Conservation (phyloP, 2,888 invertebrate genomes). For the Pycnomerus fuliginosus region DNA sequence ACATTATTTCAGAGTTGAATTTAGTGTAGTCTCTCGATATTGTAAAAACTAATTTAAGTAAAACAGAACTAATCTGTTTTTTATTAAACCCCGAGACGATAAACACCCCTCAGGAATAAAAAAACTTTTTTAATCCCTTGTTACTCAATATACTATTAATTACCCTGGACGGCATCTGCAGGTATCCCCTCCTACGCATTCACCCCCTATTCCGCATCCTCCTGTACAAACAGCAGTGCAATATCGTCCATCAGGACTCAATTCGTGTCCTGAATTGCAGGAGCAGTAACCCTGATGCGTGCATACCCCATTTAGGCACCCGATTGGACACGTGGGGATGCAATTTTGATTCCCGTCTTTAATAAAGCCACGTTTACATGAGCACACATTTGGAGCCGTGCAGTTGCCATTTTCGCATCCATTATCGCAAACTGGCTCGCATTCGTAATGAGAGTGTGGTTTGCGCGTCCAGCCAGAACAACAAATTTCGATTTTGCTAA, state of each 20-base stretch:
- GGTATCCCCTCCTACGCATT: conserved; percentile 57
- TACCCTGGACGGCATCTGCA: conserved; percentile 60
- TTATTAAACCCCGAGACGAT: too few relatives aligned
- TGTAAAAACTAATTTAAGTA: too few relatives aligned
- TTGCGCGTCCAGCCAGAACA: conserved; percentile 70
- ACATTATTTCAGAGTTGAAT: too few relatives aligned
- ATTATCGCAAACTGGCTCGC: conserved; percentile 64
- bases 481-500: conserved; percentile 68
- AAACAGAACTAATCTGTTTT: too few relatives aligned
- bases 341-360: conserved; percentile 57
- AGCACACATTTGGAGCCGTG: conserved; percentile 64
- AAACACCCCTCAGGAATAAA: too few relatives aligned
- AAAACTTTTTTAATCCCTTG: too few relatives aligned
- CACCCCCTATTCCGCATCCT: conserved; percentile 58
- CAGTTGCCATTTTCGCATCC: conserved; percentile 72
- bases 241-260: conserved; percentile 59
- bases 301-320: conserved; percentile 68
- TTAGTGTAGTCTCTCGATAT: too few relatives aligned
- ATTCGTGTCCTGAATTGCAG: conserved; percentile 61
- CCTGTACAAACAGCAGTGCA: conserved; percentile 62
- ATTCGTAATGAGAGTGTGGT: conserved; percentile 57
- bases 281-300: conserved; percentile 61
- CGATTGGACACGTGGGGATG: conserved; percentile 66
- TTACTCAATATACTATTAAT: conserved; percentile 30
- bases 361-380: conserved; percentile 62